Base-by-base conservation (phyloP, 2,797 vertebrate species). In the Oreochromis mossambicus region DNA sequence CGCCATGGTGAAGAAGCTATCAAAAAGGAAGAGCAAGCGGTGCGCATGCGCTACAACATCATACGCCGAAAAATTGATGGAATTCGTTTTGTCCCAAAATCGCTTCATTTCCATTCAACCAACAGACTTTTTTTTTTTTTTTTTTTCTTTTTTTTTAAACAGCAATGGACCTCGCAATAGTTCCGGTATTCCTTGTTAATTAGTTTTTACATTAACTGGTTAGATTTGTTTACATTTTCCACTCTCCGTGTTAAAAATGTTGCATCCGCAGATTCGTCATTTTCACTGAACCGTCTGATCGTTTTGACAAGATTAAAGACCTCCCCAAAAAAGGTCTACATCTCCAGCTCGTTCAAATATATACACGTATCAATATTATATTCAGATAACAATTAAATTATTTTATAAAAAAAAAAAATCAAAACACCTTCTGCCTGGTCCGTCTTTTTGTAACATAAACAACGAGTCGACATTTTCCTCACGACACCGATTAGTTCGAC, bases 1-100 rank as follows among this genome's bases (percentile, higher is more conserved):
- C 86, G 98, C 97, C 98, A 98, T 98, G 94, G 94, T 96, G 93
- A 94, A 95, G 88, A 93, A 93, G 93, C 91, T 92, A 93, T 91
- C 93, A 92, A 94, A 97, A 96, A 98, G 96, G 95, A 95, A 97
- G 96, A 85, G 3, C 63, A 1, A 4, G 3, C 1, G 1, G 3
- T 77, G 94, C 97, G 96, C 97, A 94, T 93, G 96, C 96, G 96
- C 88, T 3, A 83, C 32, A 17, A 17, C 95, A 83, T 95, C 92
- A 26, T 95, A 58, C 5, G 13, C 79, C 32, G 89, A 93, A 6
- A 26, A 11, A 61, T 80, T 4, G 91, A 94, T 95, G 3, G 2
- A 7, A 89, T 88, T 81, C 3, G 10, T 56, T n/a, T n/a, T 36
- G 58, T 36, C 58, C 32, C 32, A 36, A 36, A 19, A 36, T 36